A percentile compares a stretch with the other conserved stretches of the same genome.
phyloP scores from a whole-genome alignment of 1,140 invertebrate species.

The Cepaea nemoralis region DNA sequence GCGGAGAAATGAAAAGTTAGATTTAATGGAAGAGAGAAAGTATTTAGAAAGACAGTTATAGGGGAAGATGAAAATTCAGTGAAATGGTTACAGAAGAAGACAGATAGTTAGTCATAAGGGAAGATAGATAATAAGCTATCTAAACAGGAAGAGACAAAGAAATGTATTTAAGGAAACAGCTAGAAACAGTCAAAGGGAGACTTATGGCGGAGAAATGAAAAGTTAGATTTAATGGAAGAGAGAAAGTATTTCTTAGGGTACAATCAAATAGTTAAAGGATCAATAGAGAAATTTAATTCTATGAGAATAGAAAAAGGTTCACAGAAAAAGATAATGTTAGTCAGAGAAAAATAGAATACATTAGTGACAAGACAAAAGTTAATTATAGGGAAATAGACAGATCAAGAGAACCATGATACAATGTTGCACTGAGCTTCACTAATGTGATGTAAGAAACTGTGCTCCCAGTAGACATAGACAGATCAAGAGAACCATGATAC shows the following conservation, averaged over 20 bases:
- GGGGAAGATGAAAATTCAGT: neutral
- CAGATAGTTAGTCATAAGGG: no score
- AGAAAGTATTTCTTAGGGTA: neutral
- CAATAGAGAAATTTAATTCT: no score
- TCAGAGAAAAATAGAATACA: no score
- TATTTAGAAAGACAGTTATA: conserved; percentile 14
- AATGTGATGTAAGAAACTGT: neutral
- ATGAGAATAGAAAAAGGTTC: no score
- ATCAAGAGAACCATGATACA: neutral
- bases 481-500: neutral
- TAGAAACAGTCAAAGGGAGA: neutral
- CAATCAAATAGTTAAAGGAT: no score
- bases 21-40: conserved; percentile 1
- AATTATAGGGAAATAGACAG: conserved; percentile 24
- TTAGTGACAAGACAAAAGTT: no score
- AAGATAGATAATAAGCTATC: neutral
- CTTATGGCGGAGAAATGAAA: neutral
- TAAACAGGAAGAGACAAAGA: conserved; percentile 10
- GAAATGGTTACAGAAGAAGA: no score
- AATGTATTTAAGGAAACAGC: neutral
- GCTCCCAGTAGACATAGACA: conserved; percentile 20
- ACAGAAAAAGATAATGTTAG: no score
- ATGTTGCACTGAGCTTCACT: neutral
- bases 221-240: neutral
- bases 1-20: neutral